Percentiles rank a stretch among this genome's conserved stretches.
Conservation (phyloP, 2,113 vertebrate species). For the Phainopepla nitens region DNA sequence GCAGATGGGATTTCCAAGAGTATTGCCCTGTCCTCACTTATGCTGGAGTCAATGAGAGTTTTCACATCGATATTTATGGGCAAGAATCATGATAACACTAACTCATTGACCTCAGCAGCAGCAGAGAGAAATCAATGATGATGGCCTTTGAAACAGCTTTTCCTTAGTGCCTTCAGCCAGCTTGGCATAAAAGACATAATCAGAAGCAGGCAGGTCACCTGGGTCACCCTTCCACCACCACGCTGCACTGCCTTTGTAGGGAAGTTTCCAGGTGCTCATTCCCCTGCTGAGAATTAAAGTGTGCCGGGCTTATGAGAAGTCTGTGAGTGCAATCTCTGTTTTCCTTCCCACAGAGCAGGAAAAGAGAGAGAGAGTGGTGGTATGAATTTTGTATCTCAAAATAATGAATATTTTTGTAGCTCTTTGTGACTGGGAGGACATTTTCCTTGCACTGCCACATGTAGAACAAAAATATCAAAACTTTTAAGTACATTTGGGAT, state of each 20-base stretch:
- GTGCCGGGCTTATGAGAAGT: neutral
- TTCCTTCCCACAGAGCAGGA: neutral
- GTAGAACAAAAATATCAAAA: conserved; percentile 38
- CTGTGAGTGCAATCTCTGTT: neutral
- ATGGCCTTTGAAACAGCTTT: neutral
- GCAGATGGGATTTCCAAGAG: neutral
- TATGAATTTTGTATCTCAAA: neutral
- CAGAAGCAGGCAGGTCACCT: neutral
- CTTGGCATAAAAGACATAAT: neutral
- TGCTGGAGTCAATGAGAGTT: neutral
- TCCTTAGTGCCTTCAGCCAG: neutral
- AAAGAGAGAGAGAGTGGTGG: neutral
- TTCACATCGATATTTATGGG: neutral
- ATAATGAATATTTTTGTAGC: neutral
- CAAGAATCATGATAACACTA: neutral
- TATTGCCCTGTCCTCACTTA: neutral
- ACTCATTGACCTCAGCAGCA: neutral
- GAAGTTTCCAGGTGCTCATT: neutral
- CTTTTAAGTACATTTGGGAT: conserved; percentile 46
- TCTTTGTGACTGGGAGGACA: neutral
- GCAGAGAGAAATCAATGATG: neutral
- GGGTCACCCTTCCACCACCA: neutral
- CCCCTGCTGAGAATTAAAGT: neutral
- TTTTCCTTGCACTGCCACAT: neutral
- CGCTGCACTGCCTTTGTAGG: neutral